Evolutionary conservation across 2,113 vertebrate genomes (phyloP).

Genomic region (Montifringilla adamsi): DNA sequence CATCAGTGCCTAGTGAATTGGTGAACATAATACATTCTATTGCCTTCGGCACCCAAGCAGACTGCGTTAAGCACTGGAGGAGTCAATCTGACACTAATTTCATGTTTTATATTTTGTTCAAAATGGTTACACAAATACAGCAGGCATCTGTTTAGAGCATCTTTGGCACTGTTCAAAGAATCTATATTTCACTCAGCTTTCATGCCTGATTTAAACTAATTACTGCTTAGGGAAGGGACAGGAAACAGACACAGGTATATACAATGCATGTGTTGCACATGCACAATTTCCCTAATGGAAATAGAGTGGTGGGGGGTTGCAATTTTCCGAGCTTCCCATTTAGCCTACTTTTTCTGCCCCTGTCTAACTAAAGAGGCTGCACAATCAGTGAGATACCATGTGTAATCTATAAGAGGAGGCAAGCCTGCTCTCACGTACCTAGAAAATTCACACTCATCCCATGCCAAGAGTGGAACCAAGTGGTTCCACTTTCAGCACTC

Average conservation of each 20-base stretch:
- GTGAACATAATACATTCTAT: not conserved
- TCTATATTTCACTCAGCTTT: not conserved
- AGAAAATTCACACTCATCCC: not conserved
- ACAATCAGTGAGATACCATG: not conserved
- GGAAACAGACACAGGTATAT: not conserved
- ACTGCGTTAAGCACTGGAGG: not conserved
- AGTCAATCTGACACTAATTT: not conserved
- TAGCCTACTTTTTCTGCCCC: not conserved
- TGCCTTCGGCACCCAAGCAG: not conserved
- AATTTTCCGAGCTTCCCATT: not conserved
- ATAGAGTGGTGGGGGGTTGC: not conserved
- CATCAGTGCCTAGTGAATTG: not conserved
- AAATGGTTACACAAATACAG: not conserved
- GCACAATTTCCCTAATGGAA: not conserved
- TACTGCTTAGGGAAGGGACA: not conserved
- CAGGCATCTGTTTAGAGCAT: not conserved
- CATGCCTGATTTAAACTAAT: not conserved
- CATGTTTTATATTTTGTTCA: not conserved
- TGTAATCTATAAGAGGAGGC: not conserved
- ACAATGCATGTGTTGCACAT: fast-evolving
- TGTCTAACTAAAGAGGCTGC: not conserved
- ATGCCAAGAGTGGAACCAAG: fast-evolving
- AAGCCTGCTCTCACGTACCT: not conserved
- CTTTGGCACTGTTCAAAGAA: not conserved
- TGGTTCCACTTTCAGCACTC: not conserved